These are phyloP conservation scores for Acrossocheilus fasciatus DNA, from an alignment of 2,797 vertebrate genomes.

Conservation along the genomic window DNA sequence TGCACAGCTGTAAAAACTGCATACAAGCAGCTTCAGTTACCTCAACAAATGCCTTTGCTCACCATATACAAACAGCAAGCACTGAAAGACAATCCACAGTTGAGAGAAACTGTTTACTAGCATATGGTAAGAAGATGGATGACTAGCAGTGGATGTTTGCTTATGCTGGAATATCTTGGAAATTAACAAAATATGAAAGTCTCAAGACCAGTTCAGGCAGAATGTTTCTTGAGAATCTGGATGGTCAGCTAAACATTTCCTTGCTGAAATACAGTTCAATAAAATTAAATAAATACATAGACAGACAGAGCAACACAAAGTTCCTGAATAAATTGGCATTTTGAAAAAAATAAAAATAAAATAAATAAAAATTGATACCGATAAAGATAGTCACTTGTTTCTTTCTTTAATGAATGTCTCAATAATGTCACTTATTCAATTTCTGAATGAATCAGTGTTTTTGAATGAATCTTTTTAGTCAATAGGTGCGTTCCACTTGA, in stretches of 20 bases:
- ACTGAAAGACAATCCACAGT: slow-evolving; percentile 45
- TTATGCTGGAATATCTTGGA: slow-evolving; percentile 24
- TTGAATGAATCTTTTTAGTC: not conserved
- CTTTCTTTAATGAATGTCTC: not conserved
- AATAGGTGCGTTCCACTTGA: too few relatives aligned
- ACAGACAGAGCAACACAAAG: not conserved
- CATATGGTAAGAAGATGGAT: slow-evolving; percentile 41
- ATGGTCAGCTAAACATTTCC: not conserved
- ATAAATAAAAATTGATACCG: not conserved
- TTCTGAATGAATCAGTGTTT: not conserved
- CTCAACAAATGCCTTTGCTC: slow-evolving; percentile 42
- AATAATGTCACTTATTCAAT: not conserved
- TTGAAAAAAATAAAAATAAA: too few relatives aligned
- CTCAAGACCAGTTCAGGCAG: not conserved
- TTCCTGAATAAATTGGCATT: not conserved
- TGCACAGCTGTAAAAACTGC: slow-evolving; percentile 46
- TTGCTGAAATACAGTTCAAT: not conserved
- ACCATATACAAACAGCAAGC: slow-evolving; percentile 41
- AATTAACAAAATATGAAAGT: not conserved
- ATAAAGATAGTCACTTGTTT: not conserved
- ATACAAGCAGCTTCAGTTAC: slow-evolving; percentile 33
- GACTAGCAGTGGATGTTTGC: not conserved
- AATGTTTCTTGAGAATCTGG: not conserved
- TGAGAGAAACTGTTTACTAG: slow-evolving; percentile 48
- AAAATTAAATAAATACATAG: not conserved